A percentile compares a stretch with the other conserved stretches of the same genome.
These are phyloP conservation scores for Scaptomyza flava DNA, from an alignment of 2,888 invertebrate genomes.

Conservation along the genomic window DNA sequence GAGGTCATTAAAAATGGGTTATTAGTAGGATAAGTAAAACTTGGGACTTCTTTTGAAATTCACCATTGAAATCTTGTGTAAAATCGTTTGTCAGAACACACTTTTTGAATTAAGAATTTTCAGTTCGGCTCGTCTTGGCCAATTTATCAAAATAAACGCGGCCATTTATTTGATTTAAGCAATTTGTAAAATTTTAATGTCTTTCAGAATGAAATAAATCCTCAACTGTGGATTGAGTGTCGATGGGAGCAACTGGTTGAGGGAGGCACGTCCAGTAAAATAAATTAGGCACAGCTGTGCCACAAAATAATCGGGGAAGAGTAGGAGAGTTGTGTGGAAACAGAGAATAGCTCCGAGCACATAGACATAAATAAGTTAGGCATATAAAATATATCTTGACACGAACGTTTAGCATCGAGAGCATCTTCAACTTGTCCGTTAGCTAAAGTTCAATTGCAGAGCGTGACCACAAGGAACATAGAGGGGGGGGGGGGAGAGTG, in stretches of 20 bases:
- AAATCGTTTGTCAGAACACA: slow-evolving; percentile 18
- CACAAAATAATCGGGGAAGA: slow-evolving; percentile 19
- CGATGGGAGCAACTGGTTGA: slow-evolving; percentile 19
- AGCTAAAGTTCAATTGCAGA: slow-evolving; percentile 61
- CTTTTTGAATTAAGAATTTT: slow-evolving; percentile 51
- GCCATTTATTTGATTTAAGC: slow-evolving; percentile 77
- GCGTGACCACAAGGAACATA: slow-evolving; percentile 36
- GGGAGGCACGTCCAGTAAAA: slow-evolving; percentile 72
- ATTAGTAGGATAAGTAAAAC: no score
- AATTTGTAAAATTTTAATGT: slow-evolving; percentile 80
- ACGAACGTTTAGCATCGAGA: slow-evolving; percentile 64
- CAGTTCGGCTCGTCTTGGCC: slow-evolving; percentile 53
- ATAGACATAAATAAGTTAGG: slow-evolving; percentile 77
- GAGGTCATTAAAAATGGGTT: no score
- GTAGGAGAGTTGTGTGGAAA: slow-evolving; percentile 24
- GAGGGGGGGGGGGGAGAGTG: background rate
- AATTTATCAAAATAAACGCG: slow-evolving; percentile 78
- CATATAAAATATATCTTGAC: slow-evolving; percentile 75
- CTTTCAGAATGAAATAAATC: slow-evolving; percentile 74
- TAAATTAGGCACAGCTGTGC: slow-evolving; percentile 75
- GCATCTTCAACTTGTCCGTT: slow-evolving; percentile 10
- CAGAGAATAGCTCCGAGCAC: background rate
- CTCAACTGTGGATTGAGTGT: slow-evolving; percentile 68
- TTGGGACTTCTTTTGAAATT: background rate
- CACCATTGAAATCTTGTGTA: background rate